Evolutionary conservation across 2,888 invertebrate genomes (phyloP).

Genomic region (Mylabris sibirica): DNA sequence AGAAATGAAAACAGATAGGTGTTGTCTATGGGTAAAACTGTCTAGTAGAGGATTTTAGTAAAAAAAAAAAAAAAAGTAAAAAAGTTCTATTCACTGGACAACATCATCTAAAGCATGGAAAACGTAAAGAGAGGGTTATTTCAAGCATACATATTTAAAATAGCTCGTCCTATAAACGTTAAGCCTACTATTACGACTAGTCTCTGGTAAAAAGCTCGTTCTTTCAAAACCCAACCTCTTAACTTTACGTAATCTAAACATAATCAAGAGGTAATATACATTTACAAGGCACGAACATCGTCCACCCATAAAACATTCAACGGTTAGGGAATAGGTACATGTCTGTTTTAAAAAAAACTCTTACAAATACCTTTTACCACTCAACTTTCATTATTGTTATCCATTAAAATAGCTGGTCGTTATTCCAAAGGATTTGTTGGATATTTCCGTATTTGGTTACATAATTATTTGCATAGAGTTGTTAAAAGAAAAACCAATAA

Average conservation of each 20-base stretch:
- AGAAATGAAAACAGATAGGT: not conserved
- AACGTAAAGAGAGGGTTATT: slow-evolving; percentile 5
- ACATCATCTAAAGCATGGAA: not conserved
- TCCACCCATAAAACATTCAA: slow-evolving; percentile 19
- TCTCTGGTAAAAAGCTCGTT: slow-evolving; percentile 35
- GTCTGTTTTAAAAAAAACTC: not conserved
- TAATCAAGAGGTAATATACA: slow-evolving; percentile 50
- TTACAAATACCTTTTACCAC: not conserved
- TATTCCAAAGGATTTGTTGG: not conserved
- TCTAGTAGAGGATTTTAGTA: not conserved
- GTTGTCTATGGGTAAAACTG: not conserved
- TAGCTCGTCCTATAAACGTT: slow-evolving; percentile 22
- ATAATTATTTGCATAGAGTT: slow-evolving; percentile 4
- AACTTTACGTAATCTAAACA: slow-evolving; percentile 49
- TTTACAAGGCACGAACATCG: slow-evolving; percentile 48
- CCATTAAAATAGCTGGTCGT: not conserved
- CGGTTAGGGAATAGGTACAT: not conserved
- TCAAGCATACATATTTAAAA: slow-evolving; percentile 1
- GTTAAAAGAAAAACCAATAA: slow-evolving; percentile 4
- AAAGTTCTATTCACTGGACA: not conserved
- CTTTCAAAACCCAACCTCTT: slow-evolving; percentile 38
- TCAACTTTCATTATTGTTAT: not conserved
- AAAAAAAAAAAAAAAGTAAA: not conserved
- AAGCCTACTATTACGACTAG: not conserved
- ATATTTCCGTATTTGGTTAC: slow-evolving; percentile 1